Percentiles rank a stretch among this genome's conserved stretches.
Evolutionary conservation across 2,888 invertebrate species (phyloP).

Genomic region (Phrixothrix hirtus): DNA sequence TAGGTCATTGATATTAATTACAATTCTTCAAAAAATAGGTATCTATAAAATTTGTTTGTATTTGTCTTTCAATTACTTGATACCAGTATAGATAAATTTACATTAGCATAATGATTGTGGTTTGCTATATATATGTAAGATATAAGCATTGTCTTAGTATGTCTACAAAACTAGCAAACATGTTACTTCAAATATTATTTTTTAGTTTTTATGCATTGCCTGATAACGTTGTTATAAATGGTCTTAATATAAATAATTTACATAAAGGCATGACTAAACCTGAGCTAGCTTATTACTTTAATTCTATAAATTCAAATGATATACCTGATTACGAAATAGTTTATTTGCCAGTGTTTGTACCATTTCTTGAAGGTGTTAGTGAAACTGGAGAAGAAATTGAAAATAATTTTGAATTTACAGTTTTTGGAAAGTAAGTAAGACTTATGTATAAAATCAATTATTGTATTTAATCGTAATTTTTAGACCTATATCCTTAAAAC

Average conservation of each 20-base stretch:
- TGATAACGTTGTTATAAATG: not conserved
- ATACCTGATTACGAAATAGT: slow-evolving; percentile 65
- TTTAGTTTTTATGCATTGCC: not conserved
- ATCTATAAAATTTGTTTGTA: slow-evolving; percentile 8
- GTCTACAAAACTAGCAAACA: not conserved
- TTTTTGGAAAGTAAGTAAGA: slow-evolving; percentile 62
- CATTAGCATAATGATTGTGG: too few species aligned
- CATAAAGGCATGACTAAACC: slow-evolving; percentile 53
- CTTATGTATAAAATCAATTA: slow-evolving; percentile 2
- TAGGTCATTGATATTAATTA: too few species aligned
- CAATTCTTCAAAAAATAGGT: not conserved
- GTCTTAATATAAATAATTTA: slow-evolving; percentile 4
- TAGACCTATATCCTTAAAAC: slow-evolving; percentile 64
- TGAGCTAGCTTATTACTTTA: slow-evolving; percentile 57
- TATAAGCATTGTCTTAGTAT: too few species aligned
- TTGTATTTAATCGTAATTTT: slow-evolving; percentile 27
- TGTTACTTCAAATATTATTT: not conserved
- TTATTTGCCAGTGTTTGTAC: slow-evolving; percentile 61
- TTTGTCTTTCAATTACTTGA: not conserved
- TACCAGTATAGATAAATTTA: slow-evolving; percentile 15
- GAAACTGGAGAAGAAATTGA: slow-evolving; percentile 54
- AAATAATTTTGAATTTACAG: slow-evolving; percentile 63
- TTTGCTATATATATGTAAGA: not conserved
- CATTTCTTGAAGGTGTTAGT: slow-evolving; percentile 51
- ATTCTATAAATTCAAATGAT: slow-evolving; percentile 47